phyloP scores from a whole-genome alignment of 2,797 vertebrate genomes.

The Parambassis ranga region DNA sequence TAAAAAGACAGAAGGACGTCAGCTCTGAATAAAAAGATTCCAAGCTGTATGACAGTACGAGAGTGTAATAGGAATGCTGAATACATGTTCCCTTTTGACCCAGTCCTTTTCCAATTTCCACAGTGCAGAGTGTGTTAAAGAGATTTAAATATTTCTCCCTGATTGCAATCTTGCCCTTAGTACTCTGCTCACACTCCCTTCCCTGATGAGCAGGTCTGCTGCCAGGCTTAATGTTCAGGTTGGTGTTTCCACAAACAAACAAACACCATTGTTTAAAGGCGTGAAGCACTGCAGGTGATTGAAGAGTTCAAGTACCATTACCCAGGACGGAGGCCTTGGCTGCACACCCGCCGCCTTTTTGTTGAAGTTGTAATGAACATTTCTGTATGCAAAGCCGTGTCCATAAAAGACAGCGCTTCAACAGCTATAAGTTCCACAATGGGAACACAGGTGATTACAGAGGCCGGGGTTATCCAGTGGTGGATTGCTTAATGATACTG shows the following conservation, averaged over 20 bases:
- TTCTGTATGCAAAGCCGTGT: conserved; percentile 65
- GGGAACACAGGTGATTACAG: conserved; percentile 60
- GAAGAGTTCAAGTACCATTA: conserved; percentile 17
- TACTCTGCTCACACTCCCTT: conserved; percentile 31
- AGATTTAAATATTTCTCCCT: conserved; percentile 52
- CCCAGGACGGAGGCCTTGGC: conserved; percentile 10
- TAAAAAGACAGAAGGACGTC: conserved; percentile 4
- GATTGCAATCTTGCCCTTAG: conserved; percentile 36
- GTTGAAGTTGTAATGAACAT: conserved; percentile 55
- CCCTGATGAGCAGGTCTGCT: conserved; percentile 50
- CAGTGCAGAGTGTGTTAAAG: conserved; percentile 35
- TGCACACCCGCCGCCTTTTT: background rate
- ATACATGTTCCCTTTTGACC: conserved; percentile 5
- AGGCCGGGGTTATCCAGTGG: conserved; percentile 54
- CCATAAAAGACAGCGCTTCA: conserved; percentile 62
- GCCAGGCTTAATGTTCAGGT: conserved; percentile 55
- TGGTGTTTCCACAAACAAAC: conserved; percentile 56
- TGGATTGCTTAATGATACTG: conserved; percentile 60
- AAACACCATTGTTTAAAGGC: conserved; percentile 62
- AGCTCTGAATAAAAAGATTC: background rate
- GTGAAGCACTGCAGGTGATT: conserved; percentile 35
- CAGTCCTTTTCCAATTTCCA: conserved; percentile 11
- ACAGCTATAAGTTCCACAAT: conserved; percentile 58
- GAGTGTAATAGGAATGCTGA: background rate
- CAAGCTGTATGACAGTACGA: background rate